These are phyloP conservation scores for Luffia ferchaultella DNA, from an alignment of 2,888 invertebrate species.

Conservation along the genomic window DNA sequence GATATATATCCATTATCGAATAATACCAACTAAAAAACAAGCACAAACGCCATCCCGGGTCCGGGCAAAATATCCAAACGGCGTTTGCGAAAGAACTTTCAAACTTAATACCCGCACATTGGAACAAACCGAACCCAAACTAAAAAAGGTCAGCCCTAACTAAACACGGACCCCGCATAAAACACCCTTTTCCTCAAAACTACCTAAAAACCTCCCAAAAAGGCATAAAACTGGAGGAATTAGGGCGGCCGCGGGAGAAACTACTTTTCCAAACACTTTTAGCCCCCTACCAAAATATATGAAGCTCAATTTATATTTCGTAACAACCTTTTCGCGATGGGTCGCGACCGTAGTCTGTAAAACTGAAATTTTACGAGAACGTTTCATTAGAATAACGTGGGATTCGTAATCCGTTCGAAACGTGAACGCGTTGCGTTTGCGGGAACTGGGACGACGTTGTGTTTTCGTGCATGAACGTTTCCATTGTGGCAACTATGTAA, in stretches of 20 bases:
- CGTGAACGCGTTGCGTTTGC: neutral
- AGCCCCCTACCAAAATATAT: conserved; percentile 53
- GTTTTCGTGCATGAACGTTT: neutral
- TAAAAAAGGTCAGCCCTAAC: conserved; percentile 63
- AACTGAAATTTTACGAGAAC: neutral
- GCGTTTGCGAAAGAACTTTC: neutral
- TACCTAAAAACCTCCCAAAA: conserved; percentile 51
- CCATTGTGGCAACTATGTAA: too few species aligned
- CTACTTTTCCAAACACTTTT: conserved; percentile 65
- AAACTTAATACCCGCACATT: neutral
- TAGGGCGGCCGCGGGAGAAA: conserved; percentile 39
- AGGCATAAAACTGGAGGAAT: conserved; percentile 66
- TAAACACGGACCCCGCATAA: conserved; percentile 51
- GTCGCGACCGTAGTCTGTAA: neutral
- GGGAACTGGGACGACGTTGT: neutral
- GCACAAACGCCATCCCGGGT: neutral
- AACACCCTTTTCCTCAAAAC: conserved; percentile 7
- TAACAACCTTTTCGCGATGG: neutral
- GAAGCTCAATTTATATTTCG: conserved; percentile 64
- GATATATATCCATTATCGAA: neutral
- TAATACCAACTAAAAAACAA: neutral
- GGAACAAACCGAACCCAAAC: conserved; percentile 12
- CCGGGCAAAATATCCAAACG: neutral
- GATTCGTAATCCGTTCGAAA: neutral
- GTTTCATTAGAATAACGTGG: neutral